Evolutionary conservation across 2,888 invertebrate genomes (phyloP).

Genomic region (Cylindroiulus punctatus): DNA sequence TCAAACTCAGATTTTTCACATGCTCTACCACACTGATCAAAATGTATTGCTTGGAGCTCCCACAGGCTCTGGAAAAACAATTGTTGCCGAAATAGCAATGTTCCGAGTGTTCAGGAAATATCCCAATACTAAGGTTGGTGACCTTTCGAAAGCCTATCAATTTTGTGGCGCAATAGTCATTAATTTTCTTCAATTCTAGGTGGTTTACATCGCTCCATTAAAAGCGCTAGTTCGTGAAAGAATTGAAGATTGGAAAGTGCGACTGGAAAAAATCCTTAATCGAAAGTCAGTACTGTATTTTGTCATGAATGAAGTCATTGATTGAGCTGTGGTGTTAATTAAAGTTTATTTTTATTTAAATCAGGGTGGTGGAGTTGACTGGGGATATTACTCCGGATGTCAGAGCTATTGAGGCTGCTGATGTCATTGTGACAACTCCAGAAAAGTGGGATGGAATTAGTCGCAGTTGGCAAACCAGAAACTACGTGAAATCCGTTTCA

Average conservation of each 20-base stretch:
- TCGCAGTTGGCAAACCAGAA: slow-evolving; percentile 96
- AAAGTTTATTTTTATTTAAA: neutral
- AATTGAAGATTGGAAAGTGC: slow-evolving; percentile 91
- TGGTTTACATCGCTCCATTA: slow-evolving; percentile 97
- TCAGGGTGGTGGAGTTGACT: slow-evolving; percentile 91
- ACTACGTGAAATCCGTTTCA: slow-evolving; percentile 87
- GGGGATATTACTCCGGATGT: slow-evolving; percentile 91
- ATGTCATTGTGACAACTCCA: slow-evolving; percentile 97
- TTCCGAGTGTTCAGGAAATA: slow-evolving; percentile 86
- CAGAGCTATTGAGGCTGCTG: slow-evolving; percentile 81
- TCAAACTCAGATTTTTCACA: slow-evolving; percentile 97
- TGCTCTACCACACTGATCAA: slow-evolving; percentile 91
- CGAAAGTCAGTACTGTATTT: slow-evolving; percentile 62
- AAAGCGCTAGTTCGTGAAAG: slow-evolving; percentile 97
- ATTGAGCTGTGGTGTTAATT: neutral
- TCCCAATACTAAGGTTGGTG: slow-evolving; percentile 70
- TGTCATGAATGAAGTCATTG: neutral
- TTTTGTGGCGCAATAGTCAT: neutral
- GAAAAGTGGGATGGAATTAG: slow-evolving; percentile 99
- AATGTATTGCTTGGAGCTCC: slow-evolving; percentile 95
- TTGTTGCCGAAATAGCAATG: slow-evolving; percentile 97
- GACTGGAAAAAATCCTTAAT: slow-evolving; percentile 79
- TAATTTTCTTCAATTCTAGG: slow-evolving; percentile 67
- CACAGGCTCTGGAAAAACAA: slow-evolving; percentile 97
- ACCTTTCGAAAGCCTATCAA: slow-evolving; percentile 56